Evolutionary conservation across 2,113 vertebrate genomes (phyloP).

Genomic region (Urocynchramus pylzowi): DNA sequence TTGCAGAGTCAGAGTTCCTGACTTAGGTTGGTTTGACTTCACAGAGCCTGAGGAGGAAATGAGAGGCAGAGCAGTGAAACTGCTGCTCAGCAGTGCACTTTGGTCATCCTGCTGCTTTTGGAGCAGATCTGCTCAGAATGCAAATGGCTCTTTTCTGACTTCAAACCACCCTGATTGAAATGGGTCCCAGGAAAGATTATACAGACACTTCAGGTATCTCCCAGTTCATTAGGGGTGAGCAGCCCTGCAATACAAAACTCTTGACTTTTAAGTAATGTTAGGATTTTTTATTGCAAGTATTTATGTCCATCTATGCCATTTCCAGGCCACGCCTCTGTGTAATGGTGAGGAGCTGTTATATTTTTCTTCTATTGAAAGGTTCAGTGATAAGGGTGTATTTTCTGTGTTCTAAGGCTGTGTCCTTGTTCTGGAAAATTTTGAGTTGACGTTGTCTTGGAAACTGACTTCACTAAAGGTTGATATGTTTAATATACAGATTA

Average conservation of each 20-base stretch:
- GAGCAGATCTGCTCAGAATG: background rate
- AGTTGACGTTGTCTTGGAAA: conserved; percentile 51
- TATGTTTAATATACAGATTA: background rate
- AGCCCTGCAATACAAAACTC: background rate
- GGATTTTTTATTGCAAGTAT: background rate
- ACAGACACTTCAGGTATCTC: background rate
- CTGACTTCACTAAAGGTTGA: conserved; percentile 3
- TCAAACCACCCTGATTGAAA: background rate
- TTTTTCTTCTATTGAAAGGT: background rate
- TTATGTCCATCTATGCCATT: background rate
- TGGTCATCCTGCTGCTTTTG: background rate
- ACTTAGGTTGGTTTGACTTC: background rate
- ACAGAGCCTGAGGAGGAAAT: background rate
- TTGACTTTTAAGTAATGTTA: background rate
- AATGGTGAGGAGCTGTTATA: background rate
- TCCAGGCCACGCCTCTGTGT: background rate
- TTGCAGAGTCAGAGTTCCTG: background rate
- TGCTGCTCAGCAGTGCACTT: background rate
- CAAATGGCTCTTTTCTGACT: background rate
- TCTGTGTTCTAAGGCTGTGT: background rate
- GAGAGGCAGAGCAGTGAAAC: background rate
- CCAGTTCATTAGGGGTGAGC: background rate
- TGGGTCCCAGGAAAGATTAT: background rate
- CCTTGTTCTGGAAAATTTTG: background rate
- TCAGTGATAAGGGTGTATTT: background rate